phyloP scores from a whole-genome alignment of 2,113 vertebrate genomes.

The Ctenomys sociabilis region DNA sequence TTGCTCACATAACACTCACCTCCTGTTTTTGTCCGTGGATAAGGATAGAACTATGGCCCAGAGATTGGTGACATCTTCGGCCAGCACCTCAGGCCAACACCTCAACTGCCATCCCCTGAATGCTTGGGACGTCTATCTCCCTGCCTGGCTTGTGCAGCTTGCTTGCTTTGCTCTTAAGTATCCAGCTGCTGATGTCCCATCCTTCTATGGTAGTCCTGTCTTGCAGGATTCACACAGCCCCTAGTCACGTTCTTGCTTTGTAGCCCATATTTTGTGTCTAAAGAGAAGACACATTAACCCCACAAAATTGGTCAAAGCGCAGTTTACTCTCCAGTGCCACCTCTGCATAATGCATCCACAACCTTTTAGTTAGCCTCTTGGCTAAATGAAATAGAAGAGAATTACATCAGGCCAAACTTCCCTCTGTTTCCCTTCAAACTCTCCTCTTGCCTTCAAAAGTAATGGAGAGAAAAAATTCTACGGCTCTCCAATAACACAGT shows the following conservation, averaged over 20 bases:
- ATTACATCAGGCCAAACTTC: not conserved
- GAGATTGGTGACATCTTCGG: not conserved
- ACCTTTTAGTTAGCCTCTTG: not conserved
- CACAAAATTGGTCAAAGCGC: not conserved
- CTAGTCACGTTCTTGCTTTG: not conserved
- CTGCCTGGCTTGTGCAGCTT: not conserved
- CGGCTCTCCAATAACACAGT: not conserved
- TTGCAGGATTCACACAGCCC: not conserved
- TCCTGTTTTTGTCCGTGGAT: not conserved
- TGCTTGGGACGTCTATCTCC: fast-evolving
- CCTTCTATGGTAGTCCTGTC: not conserved
- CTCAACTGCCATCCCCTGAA: not conserved
- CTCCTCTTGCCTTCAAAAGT: not conserved
- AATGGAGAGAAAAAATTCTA: not conserved
- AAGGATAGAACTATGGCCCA: not conserved
- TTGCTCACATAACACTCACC: not conserved
- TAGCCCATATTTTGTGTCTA: not conserved
- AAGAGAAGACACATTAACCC: not conserved
- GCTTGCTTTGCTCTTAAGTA: not conserved
- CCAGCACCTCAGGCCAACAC: no score
- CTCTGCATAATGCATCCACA: not conserved
- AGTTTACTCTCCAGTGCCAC: not conserved
- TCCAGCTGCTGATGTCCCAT: not conserved
- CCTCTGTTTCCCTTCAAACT: not conserved
- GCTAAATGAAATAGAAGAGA: not conserved